These are phyloP conservation scores for Bombus waltoni DNA, from an alignment of 1,140 invertebrate species.

Conservation along the genomic window DNA sequence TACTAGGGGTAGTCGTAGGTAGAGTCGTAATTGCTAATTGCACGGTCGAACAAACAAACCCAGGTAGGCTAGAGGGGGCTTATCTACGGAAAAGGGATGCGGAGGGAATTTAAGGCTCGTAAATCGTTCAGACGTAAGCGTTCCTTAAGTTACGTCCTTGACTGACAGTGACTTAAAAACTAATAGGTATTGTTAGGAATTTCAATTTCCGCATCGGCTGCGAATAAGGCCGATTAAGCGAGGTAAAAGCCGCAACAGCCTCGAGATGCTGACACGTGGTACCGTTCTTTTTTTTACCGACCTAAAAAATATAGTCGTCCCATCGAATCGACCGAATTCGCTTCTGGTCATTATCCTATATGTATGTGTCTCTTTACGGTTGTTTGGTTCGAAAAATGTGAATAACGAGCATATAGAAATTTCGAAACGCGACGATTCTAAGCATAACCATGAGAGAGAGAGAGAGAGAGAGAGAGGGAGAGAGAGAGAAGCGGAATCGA, in stretches of 20 bases:
- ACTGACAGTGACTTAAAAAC: constrained; percentile 25
- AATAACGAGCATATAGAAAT: background rate
- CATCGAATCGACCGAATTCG: background rate
- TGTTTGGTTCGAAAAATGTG: background rate
- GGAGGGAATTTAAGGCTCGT: background rate
- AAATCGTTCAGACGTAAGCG: background rate
- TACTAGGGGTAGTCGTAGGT: background rate
- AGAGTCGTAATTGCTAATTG: background rate
- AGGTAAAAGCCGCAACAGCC: background rate
- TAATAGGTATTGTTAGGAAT: background rate
- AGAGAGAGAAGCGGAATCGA: background rate
- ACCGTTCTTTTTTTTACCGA: too few species aligned
- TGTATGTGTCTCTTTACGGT: background rate
- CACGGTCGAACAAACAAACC: background rate
- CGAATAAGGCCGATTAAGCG: constrained; percentile 26
- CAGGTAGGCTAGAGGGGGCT: background rate
- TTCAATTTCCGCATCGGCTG: too few species aligned
- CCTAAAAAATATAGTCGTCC: background rate
- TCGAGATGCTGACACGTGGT: background rate
- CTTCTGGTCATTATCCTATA: background rate
- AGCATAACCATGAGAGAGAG: too few species aligned
- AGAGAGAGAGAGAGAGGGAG: too few species aligned
- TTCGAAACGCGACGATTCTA: too few species aligned
- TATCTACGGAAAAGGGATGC: background rate
- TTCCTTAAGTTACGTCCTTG: background rate